A percentile compares a stretch with the other conserved stretches of the same genome.
These are phyloP conservation scores for Drosophila anomalata DNA, from an alignment of 2,888 invertebrate genomes.

Conservation along the genomic window DNA sequence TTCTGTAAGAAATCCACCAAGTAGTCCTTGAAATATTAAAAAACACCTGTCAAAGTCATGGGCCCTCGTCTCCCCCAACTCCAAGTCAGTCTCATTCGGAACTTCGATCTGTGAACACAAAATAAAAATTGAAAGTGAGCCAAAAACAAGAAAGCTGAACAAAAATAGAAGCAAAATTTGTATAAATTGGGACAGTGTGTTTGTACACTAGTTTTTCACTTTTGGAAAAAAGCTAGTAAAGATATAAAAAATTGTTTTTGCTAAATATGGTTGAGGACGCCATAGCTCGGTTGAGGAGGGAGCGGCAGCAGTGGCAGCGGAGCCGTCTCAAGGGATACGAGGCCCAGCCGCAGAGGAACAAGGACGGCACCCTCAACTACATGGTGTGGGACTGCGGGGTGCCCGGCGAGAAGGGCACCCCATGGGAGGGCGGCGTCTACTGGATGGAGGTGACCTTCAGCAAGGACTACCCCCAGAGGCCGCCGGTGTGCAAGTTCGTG, in stretches of 20 bases:
- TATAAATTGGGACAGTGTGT: not conserved
- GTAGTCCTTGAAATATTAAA: not conserved
- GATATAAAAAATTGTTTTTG: too few species aligned
- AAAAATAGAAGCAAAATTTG: not conserved
- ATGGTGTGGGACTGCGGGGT: slow-evolving; percentile 1
- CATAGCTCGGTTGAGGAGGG: not conserved
- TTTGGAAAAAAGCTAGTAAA: too few species aligned
- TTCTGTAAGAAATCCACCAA: not conserved
- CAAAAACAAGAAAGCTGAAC: not conserved
- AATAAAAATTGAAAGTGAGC: not conserved
- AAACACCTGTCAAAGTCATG: not conserved
- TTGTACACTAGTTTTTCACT: too few species aligned
- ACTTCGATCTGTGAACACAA: not conserved
- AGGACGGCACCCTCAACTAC: not conserved
- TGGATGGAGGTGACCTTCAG: not conserved
- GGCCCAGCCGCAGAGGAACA: not conserved
- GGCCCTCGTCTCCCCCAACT: not conserved
- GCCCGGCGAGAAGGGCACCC: not conserved
- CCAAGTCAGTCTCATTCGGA: not conserved
- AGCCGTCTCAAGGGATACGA: not conserved
- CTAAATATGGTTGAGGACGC: not conserved
- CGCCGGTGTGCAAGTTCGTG: not conserved
- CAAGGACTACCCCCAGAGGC: not conserved
- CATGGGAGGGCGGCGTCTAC: not conserved
- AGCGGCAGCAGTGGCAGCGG: not conserved